These are phyloP conservation scores for Callinectes sapidus DNA, from an alignment of 2,888 invertebrate genomes.

Conservation along the genomic window DNA sequence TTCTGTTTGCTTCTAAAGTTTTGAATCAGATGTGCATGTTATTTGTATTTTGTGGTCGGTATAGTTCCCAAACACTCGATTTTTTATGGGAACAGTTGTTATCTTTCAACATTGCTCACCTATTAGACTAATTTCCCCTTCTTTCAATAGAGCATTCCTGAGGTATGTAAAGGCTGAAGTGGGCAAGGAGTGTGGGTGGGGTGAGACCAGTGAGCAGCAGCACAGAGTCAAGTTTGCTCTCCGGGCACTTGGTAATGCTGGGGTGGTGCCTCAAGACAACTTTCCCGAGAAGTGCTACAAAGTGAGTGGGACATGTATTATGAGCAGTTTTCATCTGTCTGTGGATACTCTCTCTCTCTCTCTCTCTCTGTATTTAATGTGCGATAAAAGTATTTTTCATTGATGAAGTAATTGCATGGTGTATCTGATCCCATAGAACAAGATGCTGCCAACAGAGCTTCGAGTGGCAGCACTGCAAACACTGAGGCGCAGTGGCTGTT, in stretches of 20 bases:
- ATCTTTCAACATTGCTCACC: too few species aligned
- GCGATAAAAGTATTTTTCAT: neutral
- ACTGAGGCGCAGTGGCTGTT: constrained; percentile 42
- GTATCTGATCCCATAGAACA: constrained; percentile 41
- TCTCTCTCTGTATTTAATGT: neutral
- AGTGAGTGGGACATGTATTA: constrained; percentile 33
- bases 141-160: constrained; percentile 47
- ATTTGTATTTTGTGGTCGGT: neutral
- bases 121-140: neutral
- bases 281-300: constrained; percentile 50
- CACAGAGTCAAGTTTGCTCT: constrained; percentile 29
- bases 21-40: neutral
- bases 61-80: too few species aligned
- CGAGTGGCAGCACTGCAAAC: constrained; percentile 54
- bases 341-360: neutral
- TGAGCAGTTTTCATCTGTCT: neutral
- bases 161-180: constrained; percentile 38
- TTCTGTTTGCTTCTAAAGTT: neutral
- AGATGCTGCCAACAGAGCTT: constrained; percentile 31
- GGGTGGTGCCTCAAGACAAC: constrained; percentile 27
- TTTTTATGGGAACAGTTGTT: neutral
- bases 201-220: constrained; percentile 6
- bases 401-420: neutral
- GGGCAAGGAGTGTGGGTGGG: constrained; percentile 49
- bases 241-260: constrained; percentile 59